Conservation (phyloP, 2,113 vertebrate species). For the Misgurnus anguillicaudatus region DNA sequence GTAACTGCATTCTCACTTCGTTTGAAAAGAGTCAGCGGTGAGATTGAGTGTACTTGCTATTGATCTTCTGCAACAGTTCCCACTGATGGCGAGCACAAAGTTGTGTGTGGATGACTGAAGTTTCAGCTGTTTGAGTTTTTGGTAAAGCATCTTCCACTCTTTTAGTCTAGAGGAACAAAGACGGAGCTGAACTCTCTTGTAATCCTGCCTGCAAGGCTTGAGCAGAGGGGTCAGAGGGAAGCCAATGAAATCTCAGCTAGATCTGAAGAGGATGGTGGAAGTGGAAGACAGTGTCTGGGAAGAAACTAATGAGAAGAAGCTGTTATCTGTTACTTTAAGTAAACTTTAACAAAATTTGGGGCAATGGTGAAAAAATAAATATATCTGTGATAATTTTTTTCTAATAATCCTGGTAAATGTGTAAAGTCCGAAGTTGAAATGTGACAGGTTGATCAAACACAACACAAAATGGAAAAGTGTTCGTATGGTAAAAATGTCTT, state of each 20-base stretch:
- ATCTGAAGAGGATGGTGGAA: conserved; percentile 62
- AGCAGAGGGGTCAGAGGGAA: conserved; percentile 72
- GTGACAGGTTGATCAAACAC: conserved; percentile 1
- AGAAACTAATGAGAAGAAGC: conserved; percentile 72
- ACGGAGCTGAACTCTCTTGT: conserved; percentile 67
- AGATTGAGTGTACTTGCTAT: conserved; percentile 39
- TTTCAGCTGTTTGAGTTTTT: conserved; percentile 75
- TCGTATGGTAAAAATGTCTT: conserved; percentile 51
- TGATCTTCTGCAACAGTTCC: conserved; percentile 42
- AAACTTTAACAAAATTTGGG: neutral
- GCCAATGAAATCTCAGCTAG: conserved; percentile 73
- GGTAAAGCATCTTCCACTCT: conserved; percentile 70
- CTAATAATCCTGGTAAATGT: conserved; percentile 72
- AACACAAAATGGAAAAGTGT: conserved; percentile 48
- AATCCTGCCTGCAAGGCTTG: conserved; percentile 74
- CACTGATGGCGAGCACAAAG: conserved; percentile 28
- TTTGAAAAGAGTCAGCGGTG: conserved; percentile 33
- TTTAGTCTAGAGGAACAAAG: conserved; percentile 69
- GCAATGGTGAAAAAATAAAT: too few relatives aligned
- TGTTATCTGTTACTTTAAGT: conserved; percentile 1
- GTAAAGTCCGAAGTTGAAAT: too few relatives aligned
- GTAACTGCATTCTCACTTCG: conserved; percentile 15
- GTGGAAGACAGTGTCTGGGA: conserved; percentile 66
- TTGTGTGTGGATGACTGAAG: conserved; percentile 68
- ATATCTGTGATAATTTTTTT: too few relatives aligned